Evolutionary conservation across 2,113 vertebrate species (phyloP).

Genomic region (Xiphophorus couchianus): DNA sequence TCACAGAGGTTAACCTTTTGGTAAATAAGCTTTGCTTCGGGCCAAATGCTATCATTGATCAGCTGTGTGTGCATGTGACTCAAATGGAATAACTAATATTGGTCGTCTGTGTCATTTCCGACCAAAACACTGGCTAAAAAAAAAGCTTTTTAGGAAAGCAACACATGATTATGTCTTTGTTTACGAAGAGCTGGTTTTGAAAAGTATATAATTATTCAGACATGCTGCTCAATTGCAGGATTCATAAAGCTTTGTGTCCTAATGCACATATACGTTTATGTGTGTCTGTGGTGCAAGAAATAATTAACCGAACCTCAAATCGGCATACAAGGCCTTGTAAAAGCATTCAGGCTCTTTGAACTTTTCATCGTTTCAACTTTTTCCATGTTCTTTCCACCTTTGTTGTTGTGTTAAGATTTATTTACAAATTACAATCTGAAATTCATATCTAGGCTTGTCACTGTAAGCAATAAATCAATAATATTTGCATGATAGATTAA

Average conservation of each 20-base stretch:
- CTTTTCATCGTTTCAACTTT: not conserved
- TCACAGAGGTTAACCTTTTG: constrained; percentile 26
- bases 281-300: constrained; percentile 22
- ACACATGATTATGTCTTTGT: not conserved
- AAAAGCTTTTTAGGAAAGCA: not conserved
- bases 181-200: constrained; percentile 4
- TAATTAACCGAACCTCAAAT: constrained; percentile 22
- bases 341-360: not conserved
- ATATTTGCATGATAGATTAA: too few relatives aligned
- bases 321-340: constrained; percentile 7
- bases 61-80: not conserved
- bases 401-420: not conserved
- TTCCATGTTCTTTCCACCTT: not conserved
- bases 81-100: constrained; percentile 9
- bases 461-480: too few relatives aligned
- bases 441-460: not conserved
- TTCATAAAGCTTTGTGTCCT: constrained; percentile 26
- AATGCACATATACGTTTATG: constrained; percentile 14
- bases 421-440: not conserved
- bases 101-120: not conserved
- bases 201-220: constrained; percentile 26
- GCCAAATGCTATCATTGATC: constrained; percentile 24
- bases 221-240: constrained; percentile 14
- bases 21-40: constrained; percentile 15
- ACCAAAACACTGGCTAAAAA: constrained; percentile 10